Base-by-base conservation (phyloP, 2,797 vertebrate species). In the Chelon labrosus region DNA sequence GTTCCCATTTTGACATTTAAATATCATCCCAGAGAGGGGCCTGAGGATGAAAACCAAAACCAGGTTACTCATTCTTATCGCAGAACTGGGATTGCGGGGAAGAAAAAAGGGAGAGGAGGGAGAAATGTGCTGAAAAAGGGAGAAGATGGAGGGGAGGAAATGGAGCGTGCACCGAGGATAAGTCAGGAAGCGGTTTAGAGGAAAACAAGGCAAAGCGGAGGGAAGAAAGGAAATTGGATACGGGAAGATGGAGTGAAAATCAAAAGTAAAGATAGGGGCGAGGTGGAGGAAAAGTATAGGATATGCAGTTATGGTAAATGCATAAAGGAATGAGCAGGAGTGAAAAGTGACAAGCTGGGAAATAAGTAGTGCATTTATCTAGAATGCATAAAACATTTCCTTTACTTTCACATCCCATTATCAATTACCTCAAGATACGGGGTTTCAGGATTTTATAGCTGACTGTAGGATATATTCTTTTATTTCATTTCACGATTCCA, bases 41-140 rank as follows among this genome's bases (percentile, higher is more conserved):
- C 44, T 3, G 64, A 22, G 58, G 70, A 71, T 61, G 64, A 62
- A 19, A 71, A 62, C n/a, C 51, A 63, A 61, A 81, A 69, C 49
- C 67, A 60, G 60, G 67, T 69, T 80, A 57, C 58, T 74, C 19
- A 62, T 75, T 75, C 53, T 63, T 77, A 66, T 82, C 57, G 65
- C 20, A 78, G 60, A 27, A 63, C 11, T 51, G 49, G 53, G 42
- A 72, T 19, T 66, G 49, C 37, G 60, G 37, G 7, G 11, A 56
- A 56, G 22, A 38, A 46, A 57, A 50, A 61, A 19, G 22, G 20
- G 9, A 47, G 46, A 11, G 16, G 13, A 14, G 38, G 38, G 39
- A 60, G 25, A 41, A 50, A 20, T 44, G 61, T 59, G 70, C 61
- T 83, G 78, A 73, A 76, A 62, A 51, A 14, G 63, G 56, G 50